Evolutionary conservation across 2,888 invertebrate genomes (phyloP).

Genomic region (Ophonus ardosiacus): DNA sequence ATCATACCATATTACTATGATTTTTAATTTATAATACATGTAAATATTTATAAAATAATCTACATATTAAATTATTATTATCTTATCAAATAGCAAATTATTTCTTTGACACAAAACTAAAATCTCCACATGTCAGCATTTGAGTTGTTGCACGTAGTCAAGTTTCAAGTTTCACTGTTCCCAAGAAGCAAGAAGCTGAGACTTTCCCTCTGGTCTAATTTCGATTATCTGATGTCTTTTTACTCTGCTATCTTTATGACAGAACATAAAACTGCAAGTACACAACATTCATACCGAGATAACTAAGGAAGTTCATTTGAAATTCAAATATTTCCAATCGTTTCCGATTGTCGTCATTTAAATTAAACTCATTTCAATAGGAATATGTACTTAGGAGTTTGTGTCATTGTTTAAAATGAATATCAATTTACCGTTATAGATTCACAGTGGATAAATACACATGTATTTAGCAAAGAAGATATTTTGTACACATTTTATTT

Average conservation of each 20-base stretch:
- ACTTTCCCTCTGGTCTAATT: background rate
- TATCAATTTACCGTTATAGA: background rate
- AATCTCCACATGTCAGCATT: background rate
- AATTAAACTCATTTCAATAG: background rate
- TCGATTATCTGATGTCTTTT: conserved; percentile 18
- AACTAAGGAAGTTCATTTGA: conserved; percentile 4
- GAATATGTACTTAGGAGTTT: background rate
- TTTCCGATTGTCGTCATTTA: background rate
- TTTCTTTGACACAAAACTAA: background rate
- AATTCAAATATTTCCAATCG: background rate
- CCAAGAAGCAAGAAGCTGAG: background rate
- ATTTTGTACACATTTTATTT: too few relatives aligned
- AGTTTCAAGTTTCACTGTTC: conserved; percentile 7
- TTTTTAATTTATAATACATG: too few relatives aligned
- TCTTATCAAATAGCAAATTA: background rate
- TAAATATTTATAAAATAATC: background rate
- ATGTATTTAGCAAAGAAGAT: too few relatives aligned
- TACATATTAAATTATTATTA: background rate
- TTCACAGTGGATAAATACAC: too few relatives aligned
- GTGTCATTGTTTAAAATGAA: background rate
- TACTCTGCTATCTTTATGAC: background rate
- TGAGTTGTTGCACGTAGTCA: background rate
- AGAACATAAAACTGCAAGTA: background rate
- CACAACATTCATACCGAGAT: background rate
- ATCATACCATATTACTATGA: too few relatives aligned